Evolutionary conservation across 1,140 invertebrate genomes (phyloP).

Genomic region (Meloidogyne chitwoodi): DNA sequence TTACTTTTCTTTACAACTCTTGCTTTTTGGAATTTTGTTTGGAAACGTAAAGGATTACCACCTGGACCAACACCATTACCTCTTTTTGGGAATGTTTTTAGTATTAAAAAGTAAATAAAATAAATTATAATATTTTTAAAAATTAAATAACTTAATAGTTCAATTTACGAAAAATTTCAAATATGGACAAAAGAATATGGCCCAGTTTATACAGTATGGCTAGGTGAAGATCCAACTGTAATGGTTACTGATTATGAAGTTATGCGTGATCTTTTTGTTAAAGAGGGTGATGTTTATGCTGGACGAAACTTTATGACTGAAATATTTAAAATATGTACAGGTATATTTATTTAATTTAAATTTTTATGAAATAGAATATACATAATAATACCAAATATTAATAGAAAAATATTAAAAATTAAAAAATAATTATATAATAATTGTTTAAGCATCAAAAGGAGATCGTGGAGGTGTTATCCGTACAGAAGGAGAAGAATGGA

Average conservation of each 20-base stretch:
- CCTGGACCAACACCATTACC: slow-evolving; percentile 11
- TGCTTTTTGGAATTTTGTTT: slow-evolving; percentile 19
- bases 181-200: background rate
- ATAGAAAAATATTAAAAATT: no score
- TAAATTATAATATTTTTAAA: no score
- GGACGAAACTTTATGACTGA: background rate
- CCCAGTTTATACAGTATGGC: background rate
- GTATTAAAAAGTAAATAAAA: background rate
- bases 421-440: background rate
- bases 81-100: slow-evolving; percentile 6
- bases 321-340: background rate
- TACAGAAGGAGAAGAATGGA: background rate
- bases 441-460: background rate
- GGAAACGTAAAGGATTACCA: slow-evolving; percentile 10
- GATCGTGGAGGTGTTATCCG: background rate
- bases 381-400: no score
- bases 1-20: background rate
- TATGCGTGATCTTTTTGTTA: background rate
- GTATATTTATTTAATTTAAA: background rate
- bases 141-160: no score
- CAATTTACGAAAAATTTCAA: background rate
- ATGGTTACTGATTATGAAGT: background rate
- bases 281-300: background rate
- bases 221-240: slow-evolving; percentile 1
- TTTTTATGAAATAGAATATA: no score